Base-by-base conservation (phyloP, 2,797 vertebrate genomes). In the Varecia variegata region DNA sequence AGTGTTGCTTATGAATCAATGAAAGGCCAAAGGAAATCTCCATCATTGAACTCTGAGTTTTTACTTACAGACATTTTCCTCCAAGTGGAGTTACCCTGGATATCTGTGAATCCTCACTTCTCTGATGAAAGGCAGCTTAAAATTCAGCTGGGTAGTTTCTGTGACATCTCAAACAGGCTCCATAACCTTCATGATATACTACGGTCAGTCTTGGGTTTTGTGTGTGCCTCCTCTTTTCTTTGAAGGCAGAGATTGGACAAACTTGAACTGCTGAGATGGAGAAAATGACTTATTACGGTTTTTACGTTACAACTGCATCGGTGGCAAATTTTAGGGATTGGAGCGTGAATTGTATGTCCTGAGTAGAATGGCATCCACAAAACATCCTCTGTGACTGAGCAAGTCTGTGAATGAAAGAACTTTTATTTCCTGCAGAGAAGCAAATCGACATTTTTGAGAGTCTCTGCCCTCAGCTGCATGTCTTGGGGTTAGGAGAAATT, bases 221-320 rank as follows among this genome's bases (percentile, higher is more conserved):
- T 3, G 0, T 76, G n/a, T 5, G 17, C 38, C 38, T 35, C 11
- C 47, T 85, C 56, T 81, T 95, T 91, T 71, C 52, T 96, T 43
- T 77, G 70, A 88, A 54, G 83, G 83, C 91, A 93, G 84, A 85
- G 67, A 62, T 73, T 81, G 54, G 71, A 86, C 79, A 94, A 23
- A 76, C 35, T 45, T 95, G 71, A 96, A 94, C 32, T 93, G 74
- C 94, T 94, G 88, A 96, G 76, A 86, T 62, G 65, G 82, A 87
- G 30, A 88, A 73, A 84, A 40, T 74, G 30, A 91, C 21, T 96
- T 96, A 82, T 45, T 90, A 74, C 1, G 27, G 21, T 77, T 94
- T 93, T 95, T 62, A 85, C 52, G 71, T 88, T 86, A 74, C 56
- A 45, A 4, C 20, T 90, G 60, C 15, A 18, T 60, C 13, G 0